Base-by-base conservation (phyloP, 2,797 vertebrate species). In the Pyrocephalus nanus region DNA sequence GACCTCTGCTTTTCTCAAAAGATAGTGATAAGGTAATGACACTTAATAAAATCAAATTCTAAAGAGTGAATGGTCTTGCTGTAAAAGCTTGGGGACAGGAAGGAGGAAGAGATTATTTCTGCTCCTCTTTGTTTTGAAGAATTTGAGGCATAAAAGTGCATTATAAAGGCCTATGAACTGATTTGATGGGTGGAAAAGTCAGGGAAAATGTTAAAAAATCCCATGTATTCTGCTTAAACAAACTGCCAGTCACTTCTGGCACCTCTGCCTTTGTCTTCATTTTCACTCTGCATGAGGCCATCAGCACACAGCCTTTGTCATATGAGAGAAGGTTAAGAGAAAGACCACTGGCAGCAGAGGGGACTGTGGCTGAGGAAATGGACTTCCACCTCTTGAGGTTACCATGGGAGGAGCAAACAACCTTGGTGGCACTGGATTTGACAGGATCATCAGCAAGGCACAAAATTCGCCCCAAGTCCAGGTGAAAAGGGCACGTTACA, bases 11-110 rank as follows among this genome's bases (percentile, higher is more conserved):
- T 79, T 83, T 70, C 55, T 54, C 65, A 85, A 67, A 79, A 23
- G 36, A 48, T 15, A 61, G 36, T 15, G 81, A 77, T 91, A 92
- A 89, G 72, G n/a, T 50, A 78, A 60, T 80, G 57, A 38, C 42
- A 43, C 64, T 64, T 62, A 53, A 87, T 43, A 19, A 86, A 90
- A 69, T 27, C 6, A 4, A 79, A 43, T 66, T 87, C 55, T 62
- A 74, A 23, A 15, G 13, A 69, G 18, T 66, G 36, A 82, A 54
- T 73, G 2, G 11, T 60, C 51, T 64, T 86, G 54, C 27, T 89
- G 74, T 85, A 85, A 79, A 79, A 69, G 23, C 18, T 25, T 75
- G 36, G 11, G 8, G 12, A 19, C 3, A 26, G 25, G n/a, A 64
- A 21, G 9, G 7, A 72, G 16, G 8, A 72, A 79, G 26, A 82